Conservation (phyloP, 2,888 invertebrate genomes). For the Brachyptera risi region DNA sequence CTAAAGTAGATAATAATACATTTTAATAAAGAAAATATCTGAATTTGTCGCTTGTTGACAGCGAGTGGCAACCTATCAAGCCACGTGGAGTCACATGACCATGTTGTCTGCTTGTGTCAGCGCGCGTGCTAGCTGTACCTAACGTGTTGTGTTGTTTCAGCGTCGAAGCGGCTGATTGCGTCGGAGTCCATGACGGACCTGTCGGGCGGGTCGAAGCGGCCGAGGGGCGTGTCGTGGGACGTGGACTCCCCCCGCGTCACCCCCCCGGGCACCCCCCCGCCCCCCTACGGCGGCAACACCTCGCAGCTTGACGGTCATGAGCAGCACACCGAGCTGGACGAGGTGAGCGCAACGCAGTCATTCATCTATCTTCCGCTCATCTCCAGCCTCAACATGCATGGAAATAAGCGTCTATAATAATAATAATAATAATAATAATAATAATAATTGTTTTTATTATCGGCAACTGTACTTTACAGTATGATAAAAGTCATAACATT, state of each 20-base stretch:
- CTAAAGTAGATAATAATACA: too few relatives aligned
- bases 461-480: too few relatives aligned
- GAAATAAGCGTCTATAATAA: not conserved
- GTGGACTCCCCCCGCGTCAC: conserved; percentile 50
- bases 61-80: too few relatives aligned
- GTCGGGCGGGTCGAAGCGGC: conserved; percentile 39
- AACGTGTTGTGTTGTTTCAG: too few relatives aligned
- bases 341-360: not conserved
- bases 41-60: too few relatives aligned
- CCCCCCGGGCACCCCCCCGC: conserved; percentile 85
- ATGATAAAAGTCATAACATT: too few relatives aligned
- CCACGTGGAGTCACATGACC: too few relatives aligned
- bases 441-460: too few relatives aligned
- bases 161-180: conserved; percentile 48
- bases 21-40: too few relatives aligned
- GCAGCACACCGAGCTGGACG: not conserved
- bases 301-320: not conserved
- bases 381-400: too few relatives aligned
- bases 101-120: too few relatives aligned
- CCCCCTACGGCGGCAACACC: conserved; percentile 58
- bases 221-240: conserved; percentile 44
- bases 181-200: conserved; percentile 60
- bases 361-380: not conserved
- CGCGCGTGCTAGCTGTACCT: too few relatives aligned
- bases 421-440: not conserved